These are phyloP conservation scores for Bruchidius siliquastri DNA, from an alignment of 2,888 invertebrate species.

Conservation along the genomic window DNA sequence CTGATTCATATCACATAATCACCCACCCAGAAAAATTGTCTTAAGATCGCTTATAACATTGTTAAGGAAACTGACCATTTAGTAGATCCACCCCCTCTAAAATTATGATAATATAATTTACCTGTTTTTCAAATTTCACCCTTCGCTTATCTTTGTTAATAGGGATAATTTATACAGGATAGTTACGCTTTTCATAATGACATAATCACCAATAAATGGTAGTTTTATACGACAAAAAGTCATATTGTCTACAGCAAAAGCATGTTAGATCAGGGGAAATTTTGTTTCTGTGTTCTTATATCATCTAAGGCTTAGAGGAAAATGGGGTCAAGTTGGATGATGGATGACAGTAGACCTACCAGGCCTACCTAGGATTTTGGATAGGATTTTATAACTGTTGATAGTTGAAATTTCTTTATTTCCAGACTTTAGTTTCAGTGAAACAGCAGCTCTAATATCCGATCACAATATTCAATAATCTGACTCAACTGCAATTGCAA, in stretches of 20 bases:
- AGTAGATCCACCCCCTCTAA: background rate
- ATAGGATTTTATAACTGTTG: too few relatives aligned
- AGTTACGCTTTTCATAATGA: background rate
- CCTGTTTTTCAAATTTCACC: background rate
- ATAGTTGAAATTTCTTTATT: too few relatives aligned
- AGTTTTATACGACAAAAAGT: background rate
- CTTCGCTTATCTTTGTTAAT: background rate
- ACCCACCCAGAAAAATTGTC: background rate
- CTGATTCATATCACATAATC: background rate
- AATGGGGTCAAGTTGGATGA: too few relatives aligned
- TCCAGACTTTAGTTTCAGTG: too few relatives aligned
- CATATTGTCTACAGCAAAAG: background rate
- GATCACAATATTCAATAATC: too few relatives aligned
- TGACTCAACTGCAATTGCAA: too few relatives aligned
- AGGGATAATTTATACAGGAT: background rate
- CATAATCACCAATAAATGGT: background rate
- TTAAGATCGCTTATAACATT: background rate
- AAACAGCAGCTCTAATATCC: too few relatives aligned
- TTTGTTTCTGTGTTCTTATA: too few relatives aligned
- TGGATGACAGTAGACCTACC: too few relatives aligned
- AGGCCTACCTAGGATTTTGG: too few relatives aligned
- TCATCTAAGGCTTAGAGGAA: too few relatives aligned
- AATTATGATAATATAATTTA: background rate
- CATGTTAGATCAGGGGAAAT: too few relatives aligned
- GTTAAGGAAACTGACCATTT: background rate